Percentiles rank a stretch among this genome's conserved stretches.
phyloP scores from a whole-genome alignment of 2,113 vertebrate genomes.

The Poeciliopsis occidentalis region DNA sequence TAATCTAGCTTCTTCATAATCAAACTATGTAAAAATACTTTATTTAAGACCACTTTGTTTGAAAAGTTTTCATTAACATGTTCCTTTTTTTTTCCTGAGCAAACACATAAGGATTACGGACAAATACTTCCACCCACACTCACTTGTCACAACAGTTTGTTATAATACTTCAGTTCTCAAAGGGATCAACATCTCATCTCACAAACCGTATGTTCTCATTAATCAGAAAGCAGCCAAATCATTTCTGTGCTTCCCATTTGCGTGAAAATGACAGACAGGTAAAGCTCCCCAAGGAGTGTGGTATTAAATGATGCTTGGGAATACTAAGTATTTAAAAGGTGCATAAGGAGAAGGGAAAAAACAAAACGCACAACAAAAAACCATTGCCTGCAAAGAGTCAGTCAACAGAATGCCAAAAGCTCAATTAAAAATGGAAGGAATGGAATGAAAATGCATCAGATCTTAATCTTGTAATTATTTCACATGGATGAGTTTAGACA shows the following conservation, averaged over 20 bases:
- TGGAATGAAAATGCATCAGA: not conserved
- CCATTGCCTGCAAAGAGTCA: not conserved
- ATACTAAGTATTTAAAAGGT: not conserved
- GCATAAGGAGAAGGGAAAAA: not conserved
- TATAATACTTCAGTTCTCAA: constrained; percentile 20
- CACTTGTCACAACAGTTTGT: constrained; percentile 19
- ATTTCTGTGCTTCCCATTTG: constrained; percentile 1
- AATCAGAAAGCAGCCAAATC: constrained; percentile 30
- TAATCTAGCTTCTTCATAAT: constrained; percentile 4
- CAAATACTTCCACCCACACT: constrained; percentile 13
- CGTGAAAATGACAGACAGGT: constrained; percentile 2
- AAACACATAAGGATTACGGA: constrained; percentile 1
- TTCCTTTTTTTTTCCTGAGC: constrained; percentile 17
- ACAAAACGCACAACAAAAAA: not conserved
- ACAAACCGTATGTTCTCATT: constrained; percentile 19
- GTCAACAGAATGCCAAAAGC: constrained; percentile 9
- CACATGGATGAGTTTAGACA: too few species aligned
- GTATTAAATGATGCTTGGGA: not conserved
- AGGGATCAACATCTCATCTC: constrained; percentile 39
- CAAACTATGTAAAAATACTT: constrained; percentile 11
- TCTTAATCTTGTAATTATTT: not conserved
- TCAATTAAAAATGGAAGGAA: constrained; percentile 5
- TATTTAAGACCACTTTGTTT: constrained; percentile 1
- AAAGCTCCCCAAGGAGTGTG: constrained; percentile 10
- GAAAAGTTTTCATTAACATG: constrained; percentile 2